These are phyloP conservation scores for Pachypanchax playfairii DNA, from an alignment of 2,113 vertebrate species.

Conservation along the genomic window DNA sequence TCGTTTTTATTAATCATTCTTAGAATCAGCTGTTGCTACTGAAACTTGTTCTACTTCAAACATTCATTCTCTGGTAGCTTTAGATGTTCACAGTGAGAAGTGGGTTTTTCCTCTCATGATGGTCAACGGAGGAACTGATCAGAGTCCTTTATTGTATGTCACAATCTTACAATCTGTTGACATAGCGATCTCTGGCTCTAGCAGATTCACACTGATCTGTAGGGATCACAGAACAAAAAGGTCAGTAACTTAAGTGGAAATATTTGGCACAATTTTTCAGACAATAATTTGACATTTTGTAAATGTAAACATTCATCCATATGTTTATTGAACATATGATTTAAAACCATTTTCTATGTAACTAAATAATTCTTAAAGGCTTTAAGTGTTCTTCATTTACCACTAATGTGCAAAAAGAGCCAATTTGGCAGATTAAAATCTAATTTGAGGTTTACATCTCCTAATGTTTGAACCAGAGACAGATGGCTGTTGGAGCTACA, in stretches of 20 bases:
- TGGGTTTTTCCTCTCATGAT: not conserved
- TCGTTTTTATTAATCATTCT: not conserved
- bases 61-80: constrained; percentile 13
- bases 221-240: constrained; percentile 44
- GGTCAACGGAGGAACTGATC: constrained; percentile 47
- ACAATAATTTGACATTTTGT: not conserved
- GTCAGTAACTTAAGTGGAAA: constrained; percentile 5
- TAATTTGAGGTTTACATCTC: constrained; percentile 67
- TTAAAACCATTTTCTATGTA: constrained; percentile 34
- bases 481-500: constrained; percentile 71
- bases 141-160: constrained; percentile 93
- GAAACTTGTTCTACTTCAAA: constrained; percentile 32
- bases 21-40: constrained; percentile 2
- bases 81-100: not conserved
- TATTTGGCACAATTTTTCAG: not conserved
- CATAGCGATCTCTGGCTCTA: constrained; percentile 89
- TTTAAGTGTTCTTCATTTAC: constrained; percentile 55
- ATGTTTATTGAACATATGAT: not conserved
- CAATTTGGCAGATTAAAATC: constrained; percentile 71
- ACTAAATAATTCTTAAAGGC: constrained; percentile 52
- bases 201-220: constrained; percentile 85
- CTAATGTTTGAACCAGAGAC: constrained; percentile 76
- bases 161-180: constrained; percentile 84
- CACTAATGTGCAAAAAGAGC: constrained; percentile 65
- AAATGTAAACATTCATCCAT: not conserved